Evolutionary conservation across 1,140 invertebrate genomes (phyloP).

Genomic region (Mactra quadrangularis): DNA sequence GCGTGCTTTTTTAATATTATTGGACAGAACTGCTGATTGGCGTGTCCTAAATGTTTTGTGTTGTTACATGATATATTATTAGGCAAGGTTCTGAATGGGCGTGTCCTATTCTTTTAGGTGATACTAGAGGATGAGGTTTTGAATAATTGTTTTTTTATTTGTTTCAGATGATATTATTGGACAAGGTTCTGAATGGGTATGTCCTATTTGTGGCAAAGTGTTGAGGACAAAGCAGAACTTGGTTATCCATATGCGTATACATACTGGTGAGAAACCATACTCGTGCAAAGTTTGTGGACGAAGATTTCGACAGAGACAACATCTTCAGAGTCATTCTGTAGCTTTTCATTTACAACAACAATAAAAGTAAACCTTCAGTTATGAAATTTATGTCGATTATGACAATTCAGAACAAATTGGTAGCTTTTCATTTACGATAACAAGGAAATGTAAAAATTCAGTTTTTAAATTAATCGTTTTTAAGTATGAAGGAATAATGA

Average conservation of each 20-base stretch:
- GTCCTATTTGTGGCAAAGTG: slow-evolving; percentile 23
- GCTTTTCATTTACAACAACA: background rate
- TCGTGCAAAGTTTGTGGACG: background rate
- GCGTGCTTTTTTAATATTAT: too few species aligned
- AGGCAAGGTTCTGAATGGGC: too few species aligned
- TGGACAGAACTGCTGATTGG: too few species aligned
- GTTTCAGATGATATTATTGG: slow-evolving; percentile 8
- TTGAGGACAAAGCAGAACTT: slow-evolving; percentile 10
- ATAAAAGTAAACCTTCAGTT: too few species aligned
- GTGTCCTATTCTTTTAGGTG: too few species aligned
- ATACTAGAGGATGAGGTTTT: too few species aligned
- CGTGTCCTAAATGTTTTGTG: too few species aligned
- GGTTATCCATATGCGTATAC: slow-evolving; percentile 11
- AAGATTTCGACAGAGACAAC: slow-evolving; percentile 11
- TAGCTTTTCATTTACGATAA: background rate
- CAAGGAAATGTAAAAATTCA: background rate
- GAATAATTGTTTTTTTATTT: background rate
- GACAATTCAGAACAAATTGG: background rate
- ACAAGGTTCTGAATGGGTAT: background rate
- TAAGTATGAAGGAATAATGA: background rate
- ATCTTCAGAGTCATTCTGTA: slow-evolving; percentile 3
- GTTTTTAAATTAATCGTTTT: background rate
- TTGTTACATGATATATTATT: too few species aligned
- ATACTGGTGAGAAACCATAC: slow-evolving; percentile 30
- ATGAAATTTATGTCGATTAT: too few species aligned